Percentiles rank a stretch among this genome's conserved stretches.
phyloP scores from a whole-genome alignment of 1,140 invertebrate genomes.

The Galendromus occidentalis region DNA sequence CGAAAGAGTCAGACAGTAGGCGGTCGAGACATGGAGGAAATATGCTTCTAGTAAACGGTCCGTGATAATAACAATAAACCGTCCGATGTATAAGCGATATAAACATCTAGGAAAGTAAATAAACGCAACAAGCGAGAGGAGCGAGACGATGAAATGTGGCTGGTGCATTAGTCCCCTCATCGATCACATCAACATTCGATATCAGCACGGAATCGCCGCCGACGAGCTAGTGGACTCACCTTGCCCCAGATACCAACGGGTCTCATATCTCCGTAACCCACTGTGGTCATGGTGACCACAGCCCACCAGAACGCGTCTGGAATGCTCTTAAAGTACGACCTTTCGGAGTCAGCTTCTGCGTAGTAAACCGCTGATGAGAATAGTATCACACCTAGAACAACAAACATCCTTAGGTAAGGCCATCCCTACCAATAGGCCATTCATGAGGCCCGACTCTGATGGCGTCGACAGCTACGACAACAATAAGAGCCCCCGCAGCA shows the following conservation, averaged over 20 bases:
- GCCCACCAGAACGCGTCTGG: slow-evolving; percentile 98
- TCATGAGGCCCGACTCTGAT: no score
- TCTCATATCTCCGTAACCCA: slow-evolving; percentile 93
- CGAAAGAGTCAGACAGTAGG: no score
- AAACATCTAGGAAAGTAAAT: background rate
- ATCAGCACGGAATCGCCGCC: no score
- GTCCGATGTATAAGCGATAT: background rate
- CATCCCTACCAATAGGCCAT: no score
- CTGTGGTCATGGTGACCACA: slow-evolving; percentile 95
- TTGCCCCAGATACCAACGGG: slow-evolving; percentile 97
- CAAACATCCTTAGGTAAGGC: slow-evolving; percentile 18
- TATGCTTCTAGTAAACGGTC: no score
- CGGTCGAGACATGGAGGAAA: no score
- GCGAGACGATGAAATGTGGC: slow-evolving; percentile 23
- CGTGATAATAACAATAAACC: slow-evolving; percentile 46
- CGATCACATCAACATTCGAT: no score
- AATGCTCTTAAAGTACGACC: slow-evolving; percentile 92
- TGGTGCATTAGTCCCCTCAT: no score
- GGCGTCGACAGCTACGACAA: no score
- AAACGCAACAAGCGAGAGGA: background rate
- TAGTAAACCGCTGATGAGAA: slow-evolving; percentile 97
- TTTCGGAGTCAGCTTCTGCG: slow-evolving; percentile 84
- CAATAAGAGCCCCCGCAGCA: no score
- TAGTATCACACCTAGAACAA: slow-evolving; percentile 74
- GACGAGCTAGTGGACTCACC: slow-evolving; percentile 33